Conservation (phyloP, 2,797 vertebrate genomes). For the Bradypus variegatus region DNA sequence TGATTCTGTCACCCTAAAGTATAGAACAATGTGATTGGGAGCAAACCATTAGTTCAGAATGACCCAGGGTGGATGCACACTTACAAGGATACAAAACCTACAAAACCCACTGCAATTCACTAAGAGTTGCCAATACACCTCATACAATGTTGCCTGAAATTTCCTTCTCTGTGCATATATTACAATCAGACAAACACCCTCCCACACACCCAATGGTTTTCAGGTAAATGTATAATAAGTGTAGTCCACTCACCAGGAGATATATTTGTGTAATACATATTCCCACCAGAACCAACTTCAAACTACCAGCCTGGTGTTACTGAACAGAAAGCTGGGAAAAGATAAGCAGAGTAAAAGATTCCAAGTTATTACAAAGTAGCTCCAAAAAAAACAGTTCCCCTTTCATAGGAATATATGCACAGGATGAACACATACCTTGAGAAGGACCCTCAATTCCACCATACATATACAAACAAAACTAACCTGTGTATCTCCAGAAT, state of each 20-base stretch:
- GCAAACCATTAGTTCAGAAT: no score
- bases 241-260: neutral
- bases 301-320: neutral
- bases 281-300: neutral
- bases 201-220: neutral
- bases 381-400: neutral
- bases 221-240: neutral
- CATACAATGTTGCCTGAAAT: neutral
- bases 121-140: neutral
- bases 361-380: neutral
- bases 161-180: neutral
- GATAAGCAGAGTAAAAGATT: neutral
- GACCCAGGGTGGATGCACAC: neutral
- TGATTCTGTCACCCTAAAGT: no score
- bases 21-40: no score
- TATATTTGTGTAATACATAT: neutral
- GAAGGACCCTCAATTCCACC: neutral
- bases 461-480: neutral
- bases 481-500: neutral
- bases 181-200: neutral
- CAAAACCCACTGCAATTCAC: neutral
- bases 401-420: neutral
- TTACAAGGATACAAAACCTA: neutral
- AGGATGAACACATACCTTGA: neutral
- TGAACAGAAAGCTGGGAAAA: neutral